Evolutionary conservation across 2,113 vertebrate species (phyloP).

Genomic region (Tragelaphus scriptus): DNA sequence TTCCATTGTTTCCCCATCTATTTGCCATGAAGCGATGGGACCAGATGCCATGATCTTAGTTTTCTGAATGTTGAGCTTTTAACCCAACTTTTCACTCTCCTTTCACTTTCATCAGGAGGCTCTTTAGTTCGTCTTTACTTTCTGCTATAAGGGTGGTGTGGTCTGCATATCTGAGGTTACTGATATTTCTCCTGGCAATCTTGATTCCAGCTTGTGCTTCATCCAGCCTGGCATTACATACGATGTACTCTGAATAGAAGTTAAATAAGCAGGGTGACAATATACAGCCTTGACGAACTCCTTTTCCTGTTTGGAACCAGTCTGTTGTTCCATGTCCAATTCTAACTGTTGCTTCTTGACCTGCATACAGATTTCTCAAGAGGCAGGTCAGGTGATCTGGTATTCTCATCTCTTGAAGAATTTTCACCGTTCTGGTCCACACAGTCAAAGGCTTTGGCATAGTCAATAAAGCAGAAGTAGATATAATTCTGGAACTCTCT

Average conservation of each 20-base stretch:
- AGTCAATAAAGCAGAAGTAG: neutral
- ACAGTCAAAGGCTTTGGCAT: neutral
- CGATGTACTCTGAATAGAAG: neutral
- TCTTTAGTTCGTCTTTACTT: neutral
- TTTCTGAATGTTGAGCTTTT: neutral
- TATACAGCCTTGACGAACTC: neutral
- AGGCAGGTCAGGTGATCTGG: neutral
- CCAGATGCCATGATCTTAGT: neutral
- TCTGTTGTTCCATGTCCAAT: neutral
- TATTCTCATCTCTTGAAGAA: neutral
- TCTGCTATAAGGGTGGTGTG: neutral
- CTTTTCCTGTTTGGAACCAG: neutral
- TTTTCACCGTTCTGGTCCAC: neutral
- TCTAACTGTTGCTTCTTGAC: neutral
- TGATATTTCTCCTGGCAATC: neutral
- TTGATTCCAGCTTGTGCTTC: neutral
- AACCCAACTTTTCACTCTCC: neutral
- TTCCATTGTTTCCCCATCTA: neutral
- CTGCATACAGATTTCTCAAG: neutral
- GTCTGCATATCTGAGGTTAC: neutral
- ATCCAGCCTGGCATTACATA: neutral
- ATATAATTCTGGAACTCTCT: neutral
- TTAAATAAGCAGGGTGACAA: neutral
- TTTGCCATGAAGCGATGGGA: neutral
- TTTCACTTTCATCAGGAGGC: neutral